Base-by-base conservation (phyloP, 2,113 vertebrate genomes). In the Ailurus styani region DNA sequence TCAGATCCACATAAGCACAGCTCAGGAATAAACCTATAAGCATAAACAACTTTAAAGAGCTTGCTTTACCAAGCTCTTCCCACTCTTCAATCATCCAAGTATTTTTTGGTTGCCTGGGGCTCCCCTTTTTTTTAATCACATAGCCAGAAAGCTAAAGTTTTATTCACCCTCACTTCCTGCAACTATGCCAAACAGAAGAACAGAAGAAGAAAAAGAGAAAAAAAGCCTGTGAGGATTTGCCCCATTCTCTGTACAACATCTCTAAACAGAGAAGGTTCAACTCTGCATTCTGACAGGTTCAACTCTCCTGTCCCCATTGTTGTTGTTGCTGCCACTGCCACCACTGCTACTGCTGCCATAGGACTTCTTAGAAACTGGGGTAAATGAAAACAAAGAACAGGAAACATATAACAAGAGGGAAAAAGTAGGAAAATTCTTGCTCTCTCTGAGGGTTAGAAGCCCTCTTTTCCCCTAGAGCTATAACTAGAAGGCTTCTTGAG, bases 161-260 rank as follows among this genome's bases (percentile, higher is more conserved):
- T 89, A 90, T 42, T 92, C 17, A 42, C 11, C 40, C 14, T 12
- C 2, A 86, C 57, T 77, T 90, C 66, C 75, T 86, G 29, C n/a
- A 88, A 89, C n/a, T 62, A 77, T 66, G 42, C 29, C 70, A n/a
- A 78, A 72, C 34, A 77, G 25, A 54, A 50, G 37, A 81, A 10
- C 9, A 52, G 6, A 10, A 34, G 14, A 5, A 0, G 9, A 2
- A 55, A 7, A 5, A 31, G 37, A 15, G 14, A 25, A 7, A 0
- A 17, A 3, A 47, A 13, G 6, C 25, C 14, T 75, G 27, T 34
- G 37, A 62, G 6, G 45, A 78, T 47, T 20, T 25, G 47, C 45
- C 45, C 18, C 70, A 73, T 68, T 94, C 64, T 81, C 83, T 54
- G 27, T 68, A 40, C 17, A 70, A 42, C 20, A 31, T 9, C 37